Evolutionary conservation across 2,113 vertebrate species (phyloP), one percentile per base, ranked within the genome.

Genomic region (Gallinago paraguaiae): DNA sequence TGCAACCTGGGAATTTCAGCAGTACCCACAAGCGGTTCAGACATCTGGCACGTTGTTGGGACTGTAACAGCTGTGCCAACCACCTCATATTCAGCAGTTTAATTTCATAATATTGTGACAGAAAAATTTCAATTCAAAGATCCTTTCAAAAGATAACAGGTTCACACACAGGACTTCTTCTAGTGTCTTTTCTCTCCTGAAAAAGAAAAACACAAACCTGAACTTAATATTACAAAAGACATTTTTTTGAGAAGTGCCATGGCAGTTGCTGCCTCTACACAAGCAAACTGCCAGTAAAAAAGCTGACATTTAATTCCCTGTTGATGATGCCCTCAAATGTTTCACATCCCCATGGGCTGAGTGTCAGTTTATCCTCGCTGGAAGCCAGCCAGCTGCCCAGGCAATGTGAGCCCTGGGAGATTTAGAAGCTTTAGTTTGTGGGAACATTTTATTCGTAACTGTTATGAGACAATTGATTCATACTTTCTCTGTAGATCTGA

Each of bases 291-390:
- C 17, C 64, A 75, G 19, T 86, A 48, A 79, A 72, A 80, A 76
- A 71, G 11, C 11, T 39, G 41, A 45, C 10, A 25, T 30, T 82
- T 82, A 64, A 51, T 67, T 91, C 27, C 20, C 30, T 53, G 31
- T 14, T 67, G 48, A 50, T 39, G 50, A 56, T 63, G 19, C 30
- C 25, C 11, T 86, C 37, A 86, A 54, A 70, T n/a, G 33, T 75
- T 67, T 72, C 37, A 51, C 15, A 37, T 53, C 6, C 16, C 19
- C 10, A 9, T 28, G 10, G 50, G 6, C 50, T 67, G 61, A 86
- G 11, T 46, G 46, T n/a, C 1, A 0, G 5, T 93, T 75, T 88
- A 56, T 67, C 31, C 43, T 68, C 0, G 0, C 72, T 43, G 37
- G 43, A 70, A 91, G 17, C 15, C 67, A 71, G 46, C 8, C 46